These are phyloP conservation scores for Mobula hypostoma DNA, from an alignment of 2,113 vertebrate genomes.

Conservation along the genomic window DNA sequence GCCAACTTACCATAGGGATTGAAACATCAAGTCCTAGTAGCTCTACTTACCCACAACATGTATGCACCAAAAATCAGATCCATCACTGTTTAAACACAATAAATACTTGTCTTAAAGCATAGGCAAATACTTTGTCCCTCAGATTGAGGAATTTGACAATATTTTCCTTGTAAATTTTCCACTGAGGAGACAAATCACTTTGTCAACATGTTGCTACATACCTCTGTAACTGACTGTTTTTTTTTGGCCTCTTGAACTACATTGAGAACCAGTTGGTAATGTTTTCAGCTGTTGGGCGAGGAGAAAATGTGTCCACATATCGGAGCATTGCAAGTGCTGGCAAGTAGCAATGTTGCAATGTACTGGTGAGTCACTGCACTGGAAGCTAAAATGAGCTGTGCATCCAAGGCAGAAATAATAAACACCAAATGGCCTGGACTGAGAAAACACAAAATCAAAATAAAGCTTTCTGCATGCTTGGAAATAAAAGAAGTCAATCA, in stretches of 20 bases:
- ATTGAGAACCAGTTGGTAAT: background rate
- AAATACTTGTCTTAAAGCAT: no score
- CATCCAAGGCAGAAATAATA: background rate
- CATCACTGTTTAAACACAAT: background rate
- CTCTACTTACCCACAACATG: background rate
- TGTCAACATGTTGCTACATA: background rate
- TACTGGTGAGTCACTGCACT: background rate
- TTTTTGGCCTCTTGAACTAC: background rate
- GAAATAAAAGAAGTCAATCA: background rate
- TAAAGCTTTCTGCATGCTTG: background rate
- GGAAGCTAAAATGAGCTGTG: background rate
- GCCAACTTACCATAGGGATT: no score
- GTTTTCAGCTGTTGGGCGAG: background rate
- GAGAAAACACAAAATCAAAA: background rate
- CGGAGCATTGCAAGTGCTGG: background rate
- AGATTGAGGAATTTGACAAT: background rate
- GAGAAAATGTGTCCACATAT: background rate
- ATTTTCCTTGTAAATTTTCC: background rate
- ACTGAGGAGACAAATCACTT: background rate
- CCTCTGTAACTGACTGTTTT: no score
- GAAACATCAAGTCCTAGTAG: no score
- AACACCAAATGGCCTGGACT: background rate
- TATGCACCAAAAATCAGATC: background rate
- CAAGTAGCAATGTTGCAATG: background rate
- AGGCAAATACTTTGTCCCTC: background rate